These are phyloP conservation scores for Calephelis perditalis DNA, from an alignment of 2,888 invertebrate genomes.

Conservation along the genomic window DNA sequence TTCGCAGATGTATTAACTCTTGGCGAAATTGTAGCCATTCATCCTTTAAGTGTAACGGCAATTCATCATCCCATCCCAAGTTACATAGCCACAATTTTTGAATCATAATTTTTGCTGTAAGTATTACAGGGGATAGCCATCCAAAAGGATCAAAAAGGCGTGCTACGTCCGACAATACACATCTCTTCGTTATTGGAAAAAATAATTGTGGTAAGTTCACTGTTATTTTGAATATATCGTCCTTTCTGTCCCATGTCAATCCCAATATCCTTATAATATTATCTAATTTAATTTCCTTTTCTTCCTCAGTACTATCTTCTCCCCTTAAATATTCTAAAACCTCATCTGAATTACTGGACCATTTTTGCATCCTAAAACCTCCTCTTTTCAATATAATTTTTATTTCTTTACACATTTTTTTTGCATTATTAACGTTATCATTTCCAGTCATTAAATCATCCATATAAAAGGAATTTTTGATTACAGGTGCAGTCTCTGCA, in stretches of 20 bases:
- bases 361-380: conserved; percentile 39
- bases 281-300: conserved; percentile 20
- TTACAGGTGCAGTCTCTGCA: conserved; percentile 24
- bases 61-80: not conserved
- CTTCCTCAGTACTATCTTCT: conserved; percentile 9
- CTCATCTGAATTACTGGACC: conserved; percentile 27
- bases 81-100: not conserved
- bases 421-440: conserved; percentile 22
- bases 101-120: conserved; percentile 13
- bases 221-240: conserved; percentile 18
- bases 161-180: conserved; percentile 21
- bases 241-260: conserved; percentile 16
- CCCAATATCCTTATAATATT: conserved; percentile 16
- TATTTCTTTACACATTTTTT: conserved; percentile 24
- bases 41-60: not conserved
- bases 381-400: conserved; percentile 30
- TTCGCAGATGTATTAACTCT: conserved; percentile 7
- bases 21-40: not conserved
- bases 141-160: conserved; percentile 22
- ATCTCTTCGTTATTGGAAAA: conserved; percentile 20
- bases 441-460: conserved; percentile 32
- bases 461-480: conserved; percentile 28
- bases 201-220: conserved; percentile 16
- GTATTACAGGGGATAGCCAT: conserved; percentile 19
- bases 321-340: conserved; percentile 16